These are phyloP conservation scores for Decapterus maruadsi DNA, from an alignment of 2,797 vertebrate species.

Conservation along the genomic window DNA sequence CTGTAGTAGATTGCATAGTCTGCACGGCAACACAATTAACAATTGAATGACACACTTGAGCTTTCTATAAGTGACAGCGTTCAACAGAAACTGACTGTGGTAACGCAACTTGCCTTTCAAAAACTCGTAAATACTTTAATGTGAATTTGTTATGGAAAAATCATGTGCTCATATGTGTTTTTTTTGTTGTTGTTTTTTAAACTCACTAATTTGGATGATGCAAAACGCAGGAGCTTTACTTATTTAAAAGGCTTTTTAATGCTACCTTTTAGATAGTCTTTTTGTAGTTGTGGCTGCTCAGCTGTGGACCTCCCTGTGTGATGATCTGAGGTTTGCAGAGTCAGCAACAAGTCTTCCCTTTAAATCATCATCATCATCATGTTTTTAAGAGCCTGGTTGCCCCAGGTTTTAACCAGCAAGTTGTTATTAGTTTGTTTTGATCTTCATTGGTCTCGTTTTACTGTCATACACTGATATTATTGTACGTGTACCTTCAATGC, in stretches of 20 bases:
- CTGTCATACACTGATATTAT: not conserved
- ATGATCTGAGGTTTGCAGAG: not conserved
- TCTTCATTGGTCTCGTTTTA: not conserved
- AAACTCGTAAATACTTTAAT: not conserved
- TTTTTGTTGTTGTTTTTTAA: too few relatives aligned
- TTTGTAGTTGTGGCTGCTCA: not conserved
- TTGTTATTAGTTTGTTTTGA: not conserved
- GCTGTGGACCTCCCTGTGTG: not conserved
- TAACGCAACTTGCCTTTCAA: not conserved
- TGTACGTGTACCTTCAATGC: not conserved
- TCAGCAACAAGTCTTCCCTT: not conserved
- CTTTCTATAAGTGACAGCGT: conserved; percentile 11
- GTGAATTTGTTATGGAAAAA: not conserved
- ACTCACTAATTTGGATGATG: not conserved
- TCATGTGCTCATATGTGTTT: not conserved
- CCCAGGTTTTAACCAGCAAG: not conserved
- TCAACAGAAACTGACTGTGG: conserved; percentile 4
- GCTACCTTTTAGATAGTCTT: not conserved
- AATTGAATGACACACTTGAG: conserved; percentile 37
- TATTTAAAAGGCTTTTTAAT: too few relatives aligned
- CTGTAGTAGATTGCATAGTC: conserved; percentile 54
- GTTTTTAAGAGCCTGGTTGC: not conserved
- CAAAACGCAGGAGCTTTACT: not conserved
- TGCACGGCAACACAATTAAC: conserved; percentile 60
- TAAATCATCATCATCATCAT: not conserved